Evolutionary conservation across 2,797 vertebrate species (phyloP).

Genomic region (Nannoperca australis): DNA sequence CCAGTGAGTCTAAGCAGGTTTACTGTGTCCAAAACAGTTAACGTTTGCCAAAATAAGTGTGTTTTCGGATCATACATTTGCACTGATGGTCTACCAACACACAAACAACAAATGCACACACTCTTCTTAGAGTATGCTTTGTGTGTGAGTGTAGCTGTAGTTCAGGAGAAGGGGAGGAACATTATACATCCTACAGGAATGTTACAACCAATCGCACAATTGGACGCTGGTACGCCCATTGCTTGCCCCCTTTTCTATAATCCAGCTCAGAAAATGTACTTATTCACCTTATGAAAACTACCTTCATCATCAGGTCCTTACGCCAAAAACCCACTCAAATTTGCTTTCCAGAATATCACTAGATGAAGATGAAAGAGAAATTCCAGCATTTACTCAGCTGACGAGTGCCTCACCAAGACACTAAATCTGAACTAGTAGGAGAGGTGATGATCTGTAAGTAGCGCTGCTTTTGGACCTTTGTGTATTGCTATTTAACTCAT

Average conservation of each 20-base stretch:
- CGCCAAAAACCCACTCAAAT: neutral
- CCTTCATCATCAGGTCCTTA: neutral
- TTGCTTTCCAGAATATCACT: neutral
- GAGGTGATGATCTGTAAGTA: neutral
- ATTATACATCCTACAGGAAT: slow-evolving; percentile 23
- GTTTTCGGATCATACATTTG: slow-evolving; percentile 21
- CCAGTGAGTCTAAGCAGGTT: slow-evolving; percentile 1
- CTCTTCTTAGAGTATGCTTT: neutral
- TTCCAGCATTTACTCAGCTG: no score
- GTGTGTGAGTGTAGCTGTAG: neutral
- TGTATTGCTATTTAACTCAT: no score
- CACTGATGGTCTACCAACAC: slow-evolving; percentile 1
- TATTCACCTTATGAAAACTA: neutral
- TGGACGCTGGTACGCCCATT: slow-evolving; percentile 22
- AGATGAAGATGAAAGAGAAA: no score
- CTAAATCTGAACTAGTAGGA: neutral
- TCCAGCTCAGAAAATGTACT: neutral
- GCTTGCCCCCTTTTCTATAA: neutral
- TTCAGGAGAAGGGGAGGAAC: slow-evolving; percentile 10
- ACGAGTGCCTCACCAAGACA: neutral
- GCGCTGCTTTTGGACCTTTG: neutral
- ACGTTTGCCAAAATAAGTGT: slow-evolving; percentile 13
- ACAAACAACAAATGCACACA: slow-evolving; percentile 14
- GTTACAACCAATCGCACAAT: slow-evolving; percentile 39
- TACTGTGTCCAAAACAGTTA: slow-evolving; percentile 20